Percentiles rank a stretch among this genome's conserved stretches.
Conservation (phyloP, 2,888 invertebrate species). For the Cecidostiba fungosa region DNA sequence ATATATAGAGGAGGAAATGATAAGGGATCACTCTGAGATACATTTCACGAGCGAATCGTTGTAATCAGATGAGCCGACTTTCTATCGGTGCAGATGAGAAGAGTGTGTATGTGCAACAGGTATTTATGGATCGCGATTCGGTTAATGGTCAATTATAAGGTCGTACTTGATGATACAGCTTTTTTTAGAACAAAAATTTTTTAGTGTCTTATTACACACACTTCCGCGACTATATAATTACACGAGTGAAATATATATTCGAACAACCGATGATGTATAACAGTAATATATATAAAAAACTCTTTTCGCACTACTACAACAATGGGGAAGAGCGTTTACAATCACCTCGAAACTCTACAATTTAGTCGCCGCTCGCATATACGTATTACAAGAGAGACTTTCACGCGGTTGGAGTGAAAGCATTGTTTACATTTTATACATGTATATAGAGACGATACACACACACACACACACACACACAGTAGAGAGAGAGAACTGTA, state of each 20-base stretch:
- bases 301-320: neutral
- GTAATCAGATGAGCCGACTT: slow-evolving; percentile 51
- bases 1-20: neutral
- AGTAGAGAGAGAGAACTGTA: slow-evolving; percentile 22
- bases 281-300: neutral
- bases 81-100: slow-evolving; percentile 26
- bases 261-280: neutral
- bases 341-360: slow-evolving; percentile 16
- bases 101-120: no score
- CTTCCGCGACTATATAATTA: no score
- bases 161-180: no score
- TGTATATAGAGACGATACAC: no score
- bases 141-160: no score
- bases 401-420: slow-evolving; percentile 21
- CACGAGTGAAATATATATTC: neutral
- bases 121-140: no score
- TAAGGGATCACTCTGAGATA: slow-evolving; percentile 7
- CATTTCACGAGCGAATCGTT: slow-evolving; percentile 33
- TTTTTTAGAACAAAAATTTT: no score
- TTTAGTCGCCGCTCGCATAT: neutral
- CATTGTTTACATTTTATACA: slow-evolving; percentile 36
- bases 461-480: neutral
- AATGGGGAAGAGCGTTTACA: neutral
- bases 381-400: neutral
- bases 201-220: no score